These are phyloP conservation scores for Coreius guichenoti DNA, from an alignment of 2,797 vertebrate species.

Conservation along the genomic window DNA sequence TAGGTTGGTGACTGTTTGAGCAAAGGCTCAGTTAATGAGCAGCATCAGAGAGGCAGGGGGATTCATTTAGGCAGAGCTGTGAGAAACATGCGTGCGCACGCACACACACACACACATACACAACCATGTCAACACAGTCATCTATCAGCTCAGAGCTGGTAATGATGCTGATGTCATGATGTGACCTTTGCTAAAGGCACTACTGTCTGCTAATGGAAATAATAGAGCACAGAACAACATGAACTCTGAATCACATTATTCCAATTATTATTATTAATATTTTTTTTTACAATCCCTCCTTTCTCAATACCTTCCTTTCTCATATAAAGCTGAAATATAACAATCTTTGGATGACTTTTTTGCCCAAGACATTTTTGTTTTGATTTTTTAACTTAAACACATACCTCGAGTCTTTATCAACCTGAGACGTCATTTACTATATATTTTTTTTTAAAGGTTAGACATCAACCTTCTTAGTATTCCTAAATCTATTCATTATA, in stretches of 20 bases:
- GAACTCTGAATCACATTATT: conserved; percentile 16
- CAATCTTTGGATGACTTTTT: background rate
- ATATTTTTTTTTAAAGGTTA: no score
- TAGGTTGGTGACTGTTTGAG: background rate
- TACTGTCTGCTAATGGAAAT: conserved; percentile 3
- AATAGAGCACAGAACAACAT: background rate
- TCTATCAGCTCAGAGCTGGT: conserved; percentile 27
- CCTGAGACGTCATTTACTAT: no score
- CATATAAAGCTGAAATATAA: background rate
- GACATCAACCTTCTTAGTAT: no score
- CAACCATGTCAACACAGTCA: conserved; percentile 34
- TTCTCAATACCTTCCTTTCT: background rate
- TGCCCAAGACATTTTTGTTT: background rate
- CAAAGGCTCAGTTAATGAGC: conserved; percentile 46
- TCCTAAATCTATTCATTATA: no score
- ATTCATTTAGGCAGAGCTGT: conserved; percentile 41
- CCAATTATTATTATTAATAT: no score
- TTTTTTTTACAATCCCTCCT: background rate
- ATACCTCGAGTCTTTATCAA: no score
- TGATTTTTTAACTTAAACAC: no score
- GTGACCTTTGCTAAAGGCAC: conserved; percentile 40
- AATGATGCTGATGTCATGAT: conserved; percentile 35
- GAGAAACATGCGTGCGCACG: conserved; percentile 23
- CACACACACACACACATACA: conserved; percentile 32
- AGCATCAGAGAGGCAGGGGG: conserved; percentile 36